phyloP scores from a whole-genome alignment of 2,888 invertebrate species.

The Meteorus colon region DNA sequence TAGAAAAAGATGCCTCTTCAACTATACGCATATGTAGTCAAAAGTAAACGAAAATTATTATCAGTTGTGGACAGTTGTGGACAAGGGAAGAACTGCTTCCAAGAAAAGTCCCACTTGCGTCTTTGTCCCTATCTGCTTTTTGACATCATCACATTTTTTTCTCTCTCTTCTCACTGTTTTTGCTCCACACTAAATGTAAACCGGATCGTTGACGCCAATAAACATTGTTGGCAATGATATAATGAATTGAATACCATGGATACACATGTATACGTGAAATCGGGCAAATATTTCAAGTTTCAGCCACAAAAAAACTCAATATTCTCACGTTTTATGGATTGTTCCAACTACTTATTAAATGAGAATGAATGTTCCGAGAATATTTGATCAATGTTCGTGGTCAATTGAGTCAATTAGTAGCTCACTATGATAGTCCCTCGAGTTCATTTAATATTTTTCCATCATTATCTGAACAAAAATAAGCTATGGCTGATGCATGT shows the following conservation, averaged over 20 bases:
- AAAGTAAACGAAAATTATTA: slow-evolving; percentile 59
- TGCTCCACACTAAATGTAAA: slow-evolving; percentile 38
- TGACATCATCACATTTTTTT: slow-evolving; percentile 41
- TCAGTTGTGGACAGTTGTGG: slow-evolving; percentile 58
- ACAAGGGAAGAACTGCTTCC: slow-evolving; percentile 63
- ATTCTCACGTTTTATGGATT: no score
- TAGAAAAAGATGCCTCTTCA: slow-evolving; percentile 48
- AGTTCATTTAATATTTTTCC: background rate
- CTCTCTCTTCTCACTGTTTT: slow-evolving; percentile 41
- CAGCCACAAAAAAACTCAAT: no score
- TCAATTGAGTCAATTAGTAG: background rate
- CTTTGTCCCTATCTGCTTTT: slow-evolving; percentile 4
- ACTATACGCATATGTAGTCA: background rate
- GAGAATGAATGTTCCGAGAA: background rate
- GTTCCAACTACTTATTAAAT: background rate
- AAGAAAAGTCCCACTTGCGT: slow-evolving; percentile 56
- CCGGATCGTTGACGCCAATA: slow-evolving; percentile 52
- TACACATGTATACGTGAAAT: no score
- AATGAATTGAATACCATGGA: background rate
- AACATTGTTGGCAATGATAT: slow-evolving; percentile 30
- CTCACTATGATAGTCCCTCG: background rate
- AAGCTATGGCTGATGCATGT: background rate
- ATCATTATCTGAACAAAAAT: background rate
- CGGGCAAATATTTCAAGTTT: no score
- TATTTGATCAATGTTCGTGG: background rate